Percentiles rank a stretch among this genome's conserved stretches.
Conservation (phyloP, 2,113 vertebrate genomes). For the Gnathonemus echidnorhynchus region DNA sequence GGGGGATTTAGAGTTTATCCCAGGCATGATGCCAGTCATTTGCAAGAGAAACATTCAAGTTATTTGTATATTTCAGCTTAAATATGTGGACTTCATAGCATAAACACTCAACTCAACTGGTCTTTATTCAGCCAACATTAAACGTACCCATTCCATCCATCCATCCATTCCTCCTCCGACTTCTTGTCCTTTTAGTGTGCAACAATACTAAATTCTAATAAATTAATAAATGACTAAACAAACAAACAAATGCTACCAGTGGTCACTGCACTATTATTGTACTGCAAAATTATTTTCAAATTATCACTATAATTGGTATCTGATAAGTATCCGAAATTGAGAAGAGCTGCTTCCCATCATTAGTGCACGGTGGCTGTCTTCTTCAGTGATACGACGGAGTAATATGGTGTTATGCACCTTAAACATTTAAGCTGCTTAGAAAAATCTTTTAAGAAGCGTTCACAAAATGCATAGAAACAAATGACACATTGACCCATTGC, state of each 20-base stretch:
- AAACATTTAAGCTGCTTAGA: conserved; percentile 6
- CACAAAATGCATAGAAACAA: neutral
- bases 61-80: neutral
- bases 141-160: neutral
- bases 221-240: neutral
- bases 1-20: neutral
- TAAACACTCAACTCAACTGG: neutral
- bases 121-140: neutral
- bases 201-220: neutral
- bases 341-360: neutral
- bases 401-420: neutral
- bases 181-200: neutral
- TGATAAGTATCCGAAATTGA: neutral
- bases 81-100: neutral
- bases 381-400: neutral
- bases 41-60: neutral
- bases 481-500: neutral
- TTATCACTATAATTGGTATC: neutral
- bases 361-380: neutral
- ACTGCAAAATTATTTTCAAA: neutral
- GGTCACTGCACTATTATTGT: neutral
- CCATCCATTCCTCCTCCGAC: neutral
- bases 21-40: neutral
- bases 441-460: neutral
- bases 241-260: neutral